Conservation (phyloP, 2,888 invertebrate genomes). For the Seira ritae region DNA sequence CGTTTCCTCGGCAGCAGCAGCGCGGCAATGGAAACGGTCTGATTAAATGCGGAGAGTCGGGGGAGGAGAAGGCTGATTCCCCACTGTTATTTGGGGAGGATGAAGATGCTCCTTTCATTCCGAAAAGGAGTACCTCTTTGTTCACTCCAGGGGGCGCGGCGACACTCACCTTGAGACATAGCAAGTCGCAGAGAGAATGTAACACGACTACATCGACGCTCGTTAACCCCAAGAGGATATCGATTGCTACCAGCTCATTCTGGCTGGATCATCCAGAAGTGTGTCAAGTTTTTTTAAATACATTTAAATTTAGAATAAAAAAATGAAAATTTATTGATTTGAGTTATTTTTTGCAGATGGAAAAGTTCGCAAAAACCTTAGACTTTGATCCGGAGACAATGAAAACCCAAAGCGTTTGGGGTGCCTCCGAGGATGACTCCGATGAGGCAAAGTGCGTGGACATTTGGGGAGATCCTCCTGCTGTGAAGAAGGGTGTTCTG, state of each 20-base stretch:
- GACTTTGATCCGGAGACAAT: slow-evolving; percentile 67
- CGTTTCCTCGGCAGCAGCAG: slow-evolving; percentile 45
- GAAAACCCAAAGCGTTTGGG: slow-evolving; percentile 69
- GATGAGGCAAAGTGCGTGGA: slow-evolving; percentile 64
- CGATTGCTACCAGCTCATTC: slow-evolving; percentile 72
- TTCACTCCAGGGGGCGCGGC: slow-evolving; percentile 50
- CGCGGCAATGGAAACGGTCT: no score
- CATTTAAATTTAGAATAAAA: background rate
- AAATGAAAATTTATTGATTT: slow-evolving; percentile 22
- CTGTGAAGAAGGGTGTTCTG: slow-evolving; percentile 81
- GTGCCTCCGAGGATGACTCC: slow-evolving; percentile 65
- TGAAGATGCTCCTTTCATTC: slow-evolving; percentile 62
- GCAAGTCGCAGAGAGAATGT: slow-evolving; percentile 43
- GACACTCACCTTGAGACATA: slow-evolving; percentile 53
- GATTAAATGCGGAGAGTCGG: slow-evolving; percentile 27
- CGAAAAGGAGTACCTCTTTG: slow-evolving; percentile 65
- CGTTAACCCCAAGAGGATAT: slow-evolving; percentile 72
- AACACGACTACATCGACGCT: slow-evolving; percentile 45
- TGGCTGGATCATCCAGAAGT: slow-evolving; percentile 73
- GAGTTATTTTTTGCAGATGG: slow-evolving; percentile 59
- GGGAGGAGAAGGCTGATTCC: slow-evolving; percentile 30
- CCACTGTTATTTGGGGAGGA: slow-evolving; percentile 19
- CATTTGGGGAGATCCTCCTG: slow-evolving; percentile 76
- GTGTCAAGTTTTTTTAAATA: slow-evolving; percentile 59
- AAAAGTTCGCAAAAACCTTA: slow-evolving; percentile 69